Conservation (phyloP, 2,113 vertebrate genomes). For the Nycticorax nycticorax region DNA sequence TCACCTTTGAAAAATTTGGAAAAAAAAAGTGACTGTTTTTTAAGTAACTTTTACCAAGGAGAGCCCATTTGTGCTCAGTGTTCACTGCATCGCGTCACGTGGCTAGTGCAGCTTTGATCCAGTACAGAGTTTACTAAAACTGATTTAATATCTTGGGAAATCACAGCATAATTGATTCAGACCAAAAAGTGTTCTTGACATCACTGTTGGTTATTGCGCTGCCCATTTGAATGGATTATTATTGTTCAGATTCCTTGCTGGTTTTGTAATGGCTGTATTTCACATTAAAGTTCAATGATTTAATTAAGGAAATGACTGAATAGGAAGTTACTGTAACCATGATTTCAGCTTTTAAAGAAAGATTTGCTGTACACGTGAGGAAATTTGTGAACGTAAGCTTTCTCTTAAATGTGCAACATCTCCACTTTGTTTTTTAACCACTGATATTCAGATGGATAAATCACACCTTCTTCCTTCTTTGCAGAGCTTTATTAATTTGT, state of each 20-base stretch:
- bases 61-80: neutral
- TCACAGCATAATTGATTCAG: constrained; percentile 38
- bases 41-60: neutral
- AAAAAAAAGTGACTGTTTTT: neutral
- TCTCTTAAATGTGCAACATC: neutral
- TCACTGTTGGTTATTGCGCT: neutral
- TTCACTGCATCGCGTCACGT: neutral
- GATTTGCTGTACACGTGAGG: constrained; percentile 29
- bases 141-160: neutral
- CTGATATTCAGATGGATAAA: neutral
- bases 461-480: neutral
- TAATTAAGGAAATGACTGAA: constrained; percentile 74
- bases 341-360: constrained; percentile 67
- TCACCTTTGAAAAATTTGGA: neutral
- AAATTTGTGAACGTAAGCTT: constrained; percentile 11
- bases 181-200: constrained; percentile 57
- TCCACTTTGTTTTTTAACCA: neutral
- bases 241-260: constrained; percentile 65
- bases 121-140: neutral
- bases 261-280: constrained; percentile 63
- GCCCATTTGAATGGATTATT: constrained; percentile 39
- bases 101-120: neutral
- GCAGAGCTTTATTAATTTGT: neutral
- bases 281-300: constrained; percentile 66
- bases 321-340: constrained; percentile 69